phyloP scores from a whole-genome alignment of 1,140 invertebrate genomes.

The Laupala kohalensis region DNA sequence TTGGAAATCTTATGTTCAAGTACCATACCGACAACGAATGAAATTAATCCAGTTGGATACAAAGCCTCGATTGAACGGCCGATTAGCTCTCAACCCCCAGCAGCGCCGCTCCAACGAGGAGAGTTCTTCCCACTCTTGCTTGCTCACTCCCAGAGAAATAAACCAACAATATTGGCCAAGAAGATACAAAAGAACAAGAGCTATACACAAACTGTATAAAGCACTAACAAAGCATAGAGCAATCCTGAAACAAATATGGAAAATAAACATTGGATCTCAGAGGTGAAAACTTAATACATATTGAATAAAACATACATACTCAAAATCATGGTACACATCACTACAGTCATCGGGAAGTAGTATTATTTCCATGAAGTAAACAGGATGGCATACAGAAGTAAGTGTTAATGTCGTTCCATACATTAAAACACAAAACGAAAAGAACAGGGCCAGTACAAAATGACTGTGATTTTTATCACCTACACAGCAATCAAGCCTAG shows the following conservation, averaged over 20 bases:
- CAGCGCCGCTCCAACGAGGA: too few species aligned
- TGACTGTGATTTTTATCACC: conserved; percentile 46
- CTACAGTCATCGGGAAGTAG: conserved; percentile 56
- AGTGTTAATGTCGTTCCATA: conserved; percentile 54
- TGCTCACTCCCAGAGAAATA: conserved; percentile 23
- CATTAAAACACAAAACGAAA: conserved; percentile 41
- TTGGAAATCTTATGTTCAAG: too few species aligned
- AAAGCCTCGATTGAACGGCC: too few species aligned
- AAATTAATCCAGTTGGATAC: too few species aligned
- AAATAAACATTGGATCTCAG: too few species aligned
- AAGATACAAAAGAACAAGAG: conserved; percentile 17
- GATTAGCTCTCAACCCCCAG: too few species aligned
- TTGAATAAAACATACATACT: conserved; percentile 34
- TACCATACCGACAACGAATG: too few species aligned
- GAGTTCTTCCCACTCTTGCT: conserved; percentile 19
- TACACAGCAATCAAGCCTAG: conserved; percentile 58
- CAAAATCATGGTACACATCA: conserved; percentile 50
- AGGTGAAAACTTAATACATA: neutral
- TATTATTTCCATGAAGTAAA: conserved; percentile 40
- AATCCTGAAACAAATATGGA: conserved; percentile 19
- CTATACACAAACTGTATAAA: conserved; percentile 20
- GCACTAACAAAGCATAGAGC: conserved; percentile 24
- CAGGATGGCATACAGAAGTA: conserved; percentile 56
- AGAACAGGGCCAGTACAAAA: conserved; percentile 43
- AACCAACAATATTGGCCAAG: conserved; percentile 21